Evolutionary conservation across 2,113 vertebrate genomes (phyloP).

Genomic region (Antigone vipio): DNA sequence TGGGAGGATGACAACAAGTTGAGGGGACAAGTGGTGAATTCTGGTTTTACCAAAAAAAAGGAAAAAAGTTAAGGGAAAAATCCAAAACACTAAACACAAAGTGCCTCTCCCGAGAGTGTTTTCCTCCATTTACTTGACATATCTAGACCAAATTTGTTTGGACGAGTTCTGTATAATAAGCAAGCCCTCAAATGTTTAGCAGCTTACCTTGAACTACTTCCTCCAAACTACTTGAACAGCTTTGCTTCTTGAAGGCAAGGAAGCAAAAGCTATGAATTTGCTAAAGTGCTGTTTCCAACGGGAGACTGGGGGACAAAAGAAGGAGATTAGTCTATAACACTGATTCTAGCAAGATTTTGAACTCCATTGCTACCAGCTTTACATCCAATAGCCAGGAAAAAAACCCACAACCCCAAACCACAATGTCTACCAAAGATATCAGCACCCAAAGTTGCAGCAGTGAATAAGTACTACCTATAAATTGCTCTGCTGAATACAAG

Average conservation of each 20-base stretch:
- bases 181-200: neutral
- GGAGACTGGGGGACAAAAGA: neutral
- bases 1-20: fast-evolving
- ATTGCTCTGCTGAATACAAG: neutral
- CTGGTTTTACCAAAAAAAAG: neutral
- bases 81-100: fast-evolving
- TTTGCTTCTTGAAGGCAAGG: neutral
- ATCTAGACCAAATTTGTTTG: neutral
- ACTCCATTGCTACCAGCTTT: neutral
- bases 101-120: neutral
- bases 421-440: neutral
- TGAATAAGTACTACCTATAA: fast-evolving
- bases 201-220: neutral
- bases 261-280: neutral
- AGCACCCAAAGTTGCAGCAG: neutral
- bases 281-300: neutral
- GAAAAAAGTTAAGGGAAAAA: fast-evolving
- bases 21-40: neutral
- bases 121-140: neutral
- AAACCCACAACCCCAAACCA: neutral
- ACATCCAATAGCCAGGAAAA: neutral
- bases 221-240: neutral
- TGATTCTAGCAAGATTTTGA: neutral
- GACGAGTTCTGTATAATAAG: neutral
- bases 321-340: fast-evolving